Evolutionary conservation across 2,888 invertebrate species (phyloP).

Genomic region (Campoplex capitator): DNA sequence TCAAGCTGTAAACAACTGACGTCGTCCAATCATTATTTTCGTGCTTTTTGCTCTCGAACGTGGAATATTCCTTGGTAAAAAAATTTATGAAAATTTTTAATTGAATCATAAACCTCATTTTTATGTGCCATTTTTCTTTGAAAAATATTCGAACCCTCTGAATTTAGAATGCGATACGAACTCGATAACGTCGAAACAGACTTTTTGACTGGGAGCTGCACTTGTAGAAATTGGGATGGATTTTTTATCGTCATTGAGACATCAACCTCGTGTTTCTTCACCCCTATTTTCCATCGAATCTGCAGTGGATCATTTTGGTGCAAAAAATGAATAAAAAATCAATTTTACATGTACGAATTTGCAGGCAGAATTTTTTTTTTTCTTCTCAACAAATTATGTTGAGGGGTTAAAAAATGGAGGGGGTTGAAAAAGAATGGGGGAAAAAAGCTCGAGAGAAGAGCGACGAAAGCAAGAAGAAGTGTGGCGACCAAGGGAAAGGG

Average conservation of each 20-base stretch:
- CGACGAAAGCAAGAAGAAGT: slow-evolving; percentile 25
- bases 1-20: neutral
- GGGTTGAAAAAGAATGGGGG: neutral
- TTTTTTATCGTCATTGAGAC: neutral
- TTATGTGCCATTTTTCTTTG: no score
- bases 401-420: neutral
- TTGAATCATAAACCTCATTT: no score
- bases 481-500: neutral
- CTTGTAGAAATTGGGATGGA: neutral
- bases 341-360: neutral
- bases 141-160: neutral
- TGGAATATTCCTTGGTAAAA: neutral
- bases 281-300: neutral
- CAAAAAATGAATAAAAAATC: neutral
- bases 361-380: neutral
- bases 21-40: neutral
- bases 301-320: neutral
- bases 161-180: neutral
- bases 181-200: neutral
- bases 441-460: slow-evolving; percentile 9
- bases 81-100: no score
- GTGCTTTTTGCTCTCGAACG: neutral
- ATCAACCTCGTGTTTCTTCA: neutral
- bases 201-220: neutral
- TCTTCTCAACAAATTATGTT: neutral